Evolutionary conservation across 2,888 invertebrate species (phyloP).

Genomic region (Venusia cambrica): DNA sequence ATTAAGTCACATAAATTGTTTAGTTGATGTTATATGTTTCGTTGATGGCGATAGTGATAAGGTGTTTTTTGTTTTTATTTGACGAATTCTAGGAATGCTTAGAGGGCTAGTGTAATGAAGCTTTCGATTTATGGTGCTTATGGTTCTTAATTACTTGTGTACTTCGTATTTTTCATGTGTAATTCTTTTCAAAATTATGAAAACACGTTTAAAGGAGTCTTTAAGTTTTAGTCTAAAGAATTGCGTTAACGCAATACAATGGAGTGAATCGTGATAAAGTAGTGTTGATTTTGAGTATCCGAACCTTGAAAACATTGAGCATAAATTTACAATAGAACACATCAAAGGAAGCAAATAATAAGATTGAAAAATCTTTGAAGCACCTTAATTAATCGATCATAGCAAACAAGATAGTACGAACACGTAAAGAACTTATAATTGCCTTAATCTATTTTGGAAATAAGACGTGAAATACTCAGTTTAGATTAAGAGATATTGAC

Average conservation of each 20-base stretch:
- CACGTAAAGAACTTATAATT: slow-evolving; percentile 26
- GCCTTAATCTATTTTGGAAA: slow-evolving; percentile 54
- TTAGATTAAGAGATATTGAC: slow-evolving; percentile 65
- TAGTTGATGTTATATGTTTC: no score
- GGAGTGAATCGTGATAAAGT: slow-evolving; percentile 23
- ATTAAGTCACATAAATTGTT: slow-evolving; percentile 15
- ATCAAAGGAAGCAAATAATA: slow-evolving; percentile 67
- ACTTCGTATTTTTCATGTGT: no score
- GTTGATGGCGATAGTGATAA: slow-evolving; percentile 4
- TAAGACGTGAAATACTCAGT: slow-evolving; percentile 54
- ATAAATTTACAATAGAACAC: slow-evolving; percentile 71
- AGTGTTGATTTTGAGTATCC: slow-evolving; percentile 36
- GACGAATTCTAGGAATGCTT: slow-evolving; percentile 20
- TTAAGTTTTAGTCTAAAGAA: slow-evolving; percentile 9
- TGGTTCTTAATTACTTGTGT: slow-evolving; percentile 10
- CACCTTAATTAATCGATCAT: slow-evolving; percentile 36
- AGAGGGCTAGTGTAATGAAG: slow-evolving; percentile 20
- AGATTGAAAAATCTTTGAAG: slow-evolving; percentile 44
- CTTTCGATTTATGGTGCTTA: slow-evolving; percentile 25
- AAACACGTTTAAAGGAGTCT: slow-evolving; percentile 12
- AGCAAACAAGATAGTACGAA: slow-evolving; percentile 21
- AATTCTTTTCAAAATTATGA: no score
- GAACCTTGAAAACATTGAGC: slow-evolving; percentile 60
- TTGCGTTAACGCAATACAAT: slow-evolving; percentile 20
- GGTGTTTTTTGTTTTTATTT: slow-evolving; percentile 2